Conservation (phyloP, 2,888 invertebrate genomes). For the Lithophane socia region DNA sequence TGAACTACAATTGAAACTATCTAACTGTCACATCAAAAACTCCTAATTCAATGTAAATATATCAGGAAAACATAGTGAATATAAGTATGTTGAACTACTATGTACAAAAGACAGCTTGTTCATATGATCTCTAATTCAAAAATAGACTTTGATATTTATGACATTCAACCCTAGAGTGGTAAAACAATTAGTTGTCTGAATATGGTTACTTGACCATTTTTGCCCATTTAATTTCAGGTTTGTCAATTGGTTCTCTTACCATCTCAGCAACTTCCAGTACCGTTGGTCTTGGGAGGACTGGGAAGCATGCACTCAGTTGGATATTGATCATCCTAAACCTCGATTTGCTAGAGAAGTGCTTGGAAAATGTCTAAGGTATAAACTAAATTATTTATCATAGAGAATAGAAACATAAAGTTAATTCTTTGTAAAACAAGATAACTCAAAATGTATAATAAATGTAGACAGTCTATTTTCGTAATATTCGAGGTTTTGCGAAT, state of each 20-base stretch:
- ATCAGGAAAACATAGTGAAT: not conserved
- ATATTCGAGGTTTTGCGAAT: not conserved
- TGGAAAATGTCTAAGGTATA: slow-evolving; percentile 96
- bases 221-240: slow-evolving; percentile 91
- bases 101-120: not conserved
- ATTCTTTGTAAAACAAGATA: not conserved
- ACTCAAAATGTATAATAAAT: not conserved
- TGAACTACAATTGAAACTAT: not conserved
- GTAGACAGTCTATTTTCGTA: not conserved
- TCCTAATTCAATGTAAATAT: not conserved
- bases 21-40: not conserved
- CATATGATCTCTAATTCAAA: not conserved
- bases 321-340: slow-evolving; percentile 97
- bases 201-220: not conserved
- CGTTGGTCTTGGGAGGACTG: slow-evolving; percentile 99
- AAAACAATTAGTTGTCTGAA: not conserved
- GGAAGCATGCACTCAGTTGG: slow-evolving; percentile 96
- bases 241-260: slow-evolving; percentile 99
- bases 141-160: not conserved
- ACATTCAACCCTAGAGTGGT: not conserved
- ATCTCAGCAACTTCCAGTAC: slow-evolving; percentile 99
- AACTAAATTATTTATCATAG: slow-evolving; percentile 10
- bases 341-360: slow-evolving; percentile 98
- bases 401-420: not conserved
- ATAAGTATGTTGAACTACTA: not conserved